Evolutionary conservation across 2,888 invertebrate species (phyloP), one percentile per base, ranked within the genome.

Genomic region (Syrista parreyssii): DNA sequence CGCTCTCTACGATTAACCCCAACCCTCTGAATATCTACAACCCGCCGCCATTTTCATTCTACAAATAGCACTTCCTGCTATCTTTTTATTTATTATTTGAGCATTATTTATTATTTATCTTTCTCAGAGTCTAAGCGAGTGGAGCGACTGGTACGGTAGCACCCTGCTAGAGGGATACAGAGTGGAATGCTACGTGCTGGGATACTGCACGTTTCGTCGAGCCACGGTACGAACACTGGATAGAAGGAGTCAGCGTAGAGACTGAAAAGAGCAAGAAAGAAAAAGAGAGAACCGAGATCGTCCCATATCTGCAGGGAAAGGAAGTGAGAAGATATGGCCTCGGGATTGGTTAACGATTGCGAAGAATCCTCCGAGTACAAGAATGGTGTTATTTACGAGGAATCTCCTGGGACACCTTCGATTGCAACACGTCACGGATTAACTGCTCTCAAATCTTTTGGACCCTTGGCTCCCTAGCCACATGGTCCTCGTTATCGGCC

Each of bases 351-450:
- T 33, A 77, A 68, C 34, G 76, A 69, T 73, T 77, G 78, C 78
- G 68, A 68, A 75, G 76, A 33, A 71, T 55, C 23, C 55, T 55
- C 55, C 15, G 76, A 80, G 79, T 78, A 79, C 76, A 77, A 76
- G 78, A 80, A 80, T 83, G 80, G 81, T 3, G 80, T 83, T 83
- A 83, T 81, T 83, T 82, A 83, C 82, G 79, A 78, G 79, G 78
- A 68, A 69, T 79, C 82, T 79, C 83, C 75, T 79, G 82, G 82
- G 83, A 83, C 80, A 83, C 79, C 79, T 82, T 84, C 84, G 83
- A 85, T 85, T 84, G 84, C 84, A 85, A 82, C 82, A 81, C 84
- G 82, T 85, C 81, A 82, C 81, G 80, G 81, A 82, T 83, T 84
- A 84, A 84, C 82, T 82, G 74, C 73, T 12, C 68, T 68, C 74